Conservation (phyloP, 1,140 invertebrate species). For the Anastatus disparis region DNA sequence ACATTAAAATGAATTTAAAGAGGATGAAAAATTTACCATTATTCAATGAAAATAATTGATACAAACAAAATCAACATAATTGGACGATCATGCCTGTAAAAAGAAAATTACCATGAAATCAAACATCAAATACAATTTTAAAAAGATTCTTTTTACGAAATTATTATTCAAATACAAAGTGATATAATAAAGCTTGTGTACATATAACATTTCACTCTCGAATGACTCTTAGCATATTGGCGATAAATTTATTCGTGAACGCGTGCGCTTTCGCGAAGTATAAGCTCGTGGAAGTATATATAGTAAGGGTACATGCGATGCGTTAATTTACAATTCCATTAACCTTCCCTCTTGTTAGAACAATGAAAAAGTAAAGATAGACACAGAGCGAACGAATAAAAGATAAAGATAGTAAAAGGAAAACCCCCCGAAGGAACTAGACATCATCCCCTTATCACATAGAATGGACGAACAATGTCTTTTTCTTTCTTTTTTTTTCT, state of each 20-base stretch:
- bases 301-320: slow-evolving; percentile 8
- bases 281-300: neutral
- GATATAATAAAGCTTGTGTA: neutral
- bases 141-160: no score
- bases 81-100: no score
- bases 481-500: no score
- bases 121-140: no score
- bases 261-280: neutral
- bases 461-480: slow-evolving; percentile 34
- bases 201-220: neutral
- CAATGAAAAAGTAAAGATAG: no score
- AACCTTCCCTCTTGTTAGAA: neutral
- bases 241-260: slow-evolving; percentile 29
- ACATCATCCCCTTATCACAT: neutral
- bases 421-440: slow-evolving; percentile 22
- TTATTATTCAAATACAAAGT: neutral
- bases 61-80: no score
- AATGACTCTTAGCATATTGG: slow-evolving; percentile 17
- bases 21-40: no score
- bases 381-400: neutral
- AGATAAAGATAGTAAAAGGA: neutral
- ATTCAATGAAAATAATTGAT: no score
- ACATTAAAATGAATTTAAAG: no score
- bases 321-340: slow-evolving; percentile 42
- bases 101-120: no score